These are phyloP conservation scores for Margarornis squamiger DNA, from an alignment of 2,797 vertebrate genomes.

Conservation along the genomic window DNA sequence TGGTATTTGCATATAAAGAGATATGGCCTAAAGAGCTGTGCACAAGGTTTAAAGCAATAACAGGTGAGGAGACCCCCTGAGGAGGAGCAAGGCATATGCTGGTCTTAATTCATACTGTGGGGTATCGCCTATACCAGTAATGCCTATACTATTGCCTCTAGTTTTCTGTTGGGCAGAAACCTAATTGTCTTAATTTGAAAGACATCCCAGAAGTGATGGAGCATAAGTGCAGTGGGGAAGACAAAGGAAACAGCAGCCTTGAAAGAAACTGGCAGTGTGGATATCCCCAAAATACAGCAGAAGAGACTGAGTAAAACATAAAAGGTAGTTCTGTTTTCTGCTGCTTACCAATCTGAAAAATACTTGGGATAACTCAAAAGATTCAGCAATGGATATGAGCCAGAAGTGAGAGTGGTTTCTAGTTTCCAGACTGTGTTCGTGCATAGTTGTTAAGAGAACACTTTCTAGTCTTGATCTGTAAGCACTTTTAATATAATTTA, in stretches of 20 bases:
- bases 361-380: not conserved
- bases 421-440: not conserved
- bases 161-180: not conserved
- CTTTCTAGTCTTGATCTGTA: not conserved
- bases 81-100: not conserved
- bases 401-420: not conserved
- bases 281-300: not conserved
- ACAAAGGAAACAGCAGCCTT: not conserved
- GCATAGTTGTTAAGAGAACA: not conserved
- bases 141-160: not conserved
- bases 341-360: not conserved
- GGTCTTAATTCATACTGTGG: not conserved
- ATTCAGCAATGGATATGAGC: not conserved
- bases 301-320: not conserved
- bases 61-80: not conserved
- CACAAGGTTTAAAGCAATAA: not conserved
- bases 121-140: not conserved
- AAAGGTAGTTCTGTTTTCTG: not conserved
- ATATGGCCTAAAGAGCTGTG: not conserved
- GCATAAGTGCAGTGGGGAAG: not conserved
- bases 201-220: not conserved
- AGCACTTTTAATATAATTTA: not conserved
- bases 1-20: not conserved
- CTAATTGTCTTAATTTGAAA: not conserved
- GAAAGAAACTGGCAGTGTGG: not conserved